These are phyloP conservation scores for Syngnathus rostellatus DNA, from an alignment of 2,797 vertebrate genomes.

Conservation along the genomic window DNA sequence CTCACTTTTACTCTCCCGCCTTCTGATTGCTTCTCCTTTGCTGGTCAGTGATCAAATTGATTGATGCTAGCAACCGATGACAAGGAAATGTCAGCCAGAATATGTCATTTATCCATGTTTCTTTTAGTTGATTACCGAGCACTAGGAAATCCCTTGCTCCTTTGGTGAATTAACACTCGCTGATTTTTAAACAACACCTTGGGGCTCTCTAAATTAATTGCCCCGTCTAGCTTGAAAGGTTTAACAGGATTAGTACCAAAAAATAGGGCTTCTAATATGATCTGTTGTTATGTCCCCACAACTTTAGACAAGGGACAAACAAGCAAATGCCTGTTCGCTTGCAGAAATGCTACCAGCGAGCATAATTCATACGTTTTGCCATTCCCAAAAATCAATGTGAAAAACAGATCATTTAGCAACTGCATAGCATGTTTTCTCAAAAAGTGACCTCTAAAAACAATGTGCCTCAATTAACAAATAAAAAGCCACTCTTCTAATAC, in stretches of 20 bases:
- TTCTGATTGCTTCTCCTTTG: slow-evolving; percentile 37
- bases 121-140: slow-evolving; percentile 11
- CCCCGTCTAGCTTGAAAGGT: slow-evolving; percentile 36
- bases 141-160: slow-evolving; percentile 3
- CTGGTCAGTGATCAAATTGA: slow-evolving; percentile 46
- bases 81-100: slow-evolving; percentile 39
- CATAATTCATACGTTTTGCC: background rate
- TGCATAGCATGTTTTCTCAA: background rate
- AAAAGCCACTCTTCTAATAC: no score
- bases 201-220: slow-evolving; percentile 33
- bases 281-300: slow-evolving; percentile 1
- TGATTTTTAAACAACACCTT: slow-evolving; percentile 31
- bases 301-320: background rate
- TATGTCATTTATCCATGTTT: slow-evolving; percentile 18
- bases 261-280: slow-evolving; percentile 30
- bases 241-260: slow-evolving; percentile 42
- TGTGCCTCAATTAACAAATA: no score
- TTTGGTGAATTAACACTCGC: slow-evolving; percentile 29
- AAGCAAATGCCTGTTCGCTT: background rate
- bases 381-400: background rate
- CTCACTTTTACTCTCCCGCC: slow-evolving; percentile 24
- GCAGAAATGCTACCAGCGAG: background rate
- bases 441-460: no score
- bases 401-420: background rate
- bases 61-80: slow-evolving; percentile 42